Percentiles rank a stretch among this genome's conserved stretches.
phyloP scores from a whole-genome alignment of 2,113 vertebrate genomes.

The Notiomystis cincta region DNA sequence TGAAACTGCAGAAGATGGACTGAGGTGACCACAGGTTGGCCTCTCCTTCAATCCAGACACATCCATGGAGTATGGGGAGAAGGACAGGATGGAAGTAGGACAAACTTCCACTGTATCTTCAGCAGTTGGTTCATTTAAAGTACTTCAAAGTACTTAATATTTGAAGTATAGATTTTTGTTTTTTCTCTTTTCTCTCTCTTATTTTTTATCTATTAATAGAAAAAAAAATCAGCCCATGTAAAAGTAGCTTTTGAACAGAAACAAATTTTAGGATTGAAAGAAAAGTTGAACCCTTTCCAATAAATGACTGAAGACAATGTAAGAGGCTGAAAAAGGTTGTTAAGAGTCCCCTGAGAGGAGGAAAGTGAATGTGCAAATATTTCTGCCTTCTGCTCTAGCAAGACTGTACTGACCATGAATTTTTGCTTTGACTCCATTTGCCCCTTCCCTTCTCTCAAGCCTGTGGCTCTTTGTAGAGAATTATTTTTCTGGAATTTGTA shows the following conservation, averaged over 20 bases:
- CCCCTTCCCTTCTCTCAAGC: background rate
- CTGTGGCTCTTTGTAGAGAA: background rate
- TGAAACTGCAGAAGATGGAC: background rate
- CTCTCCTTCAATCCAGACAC: background rate
- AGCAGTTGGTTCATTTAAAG: background rate
- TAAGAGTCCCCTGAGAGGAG: background rate
- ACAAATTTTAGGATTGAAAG: background rate
- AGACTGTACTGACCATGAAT: background rate
- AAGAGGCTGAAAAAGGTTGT: background rate
- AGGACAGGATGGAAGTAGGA: background rate
- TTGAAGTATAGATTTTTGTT: background rate
- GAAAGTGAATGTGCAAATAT: background rate
- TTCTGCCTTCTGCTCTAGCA: background rate
- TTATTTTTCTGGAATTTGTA: background rate
- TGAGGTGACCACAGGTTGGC: background rate
- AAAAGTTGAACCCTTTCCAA: background rate
- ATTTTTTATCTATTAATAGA: background rate
- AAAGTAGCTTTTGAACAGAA: background rate
- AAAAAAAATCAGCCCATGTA: background rate
- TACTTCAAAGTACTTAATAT: background rate
- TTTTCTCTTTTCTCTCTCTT: rapidly evolving
- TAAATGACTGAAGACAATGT: background rate
- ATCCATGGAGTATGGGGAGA: background rate
- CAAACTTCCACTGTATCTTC: background rate
- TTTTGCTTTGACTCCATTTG: background rate